Evolutionary conservation across 1,140 invertebrate species (phyloP), one percentile per base, ranked within the genome.

Genomic region (Theocolax elegans): DNA sequence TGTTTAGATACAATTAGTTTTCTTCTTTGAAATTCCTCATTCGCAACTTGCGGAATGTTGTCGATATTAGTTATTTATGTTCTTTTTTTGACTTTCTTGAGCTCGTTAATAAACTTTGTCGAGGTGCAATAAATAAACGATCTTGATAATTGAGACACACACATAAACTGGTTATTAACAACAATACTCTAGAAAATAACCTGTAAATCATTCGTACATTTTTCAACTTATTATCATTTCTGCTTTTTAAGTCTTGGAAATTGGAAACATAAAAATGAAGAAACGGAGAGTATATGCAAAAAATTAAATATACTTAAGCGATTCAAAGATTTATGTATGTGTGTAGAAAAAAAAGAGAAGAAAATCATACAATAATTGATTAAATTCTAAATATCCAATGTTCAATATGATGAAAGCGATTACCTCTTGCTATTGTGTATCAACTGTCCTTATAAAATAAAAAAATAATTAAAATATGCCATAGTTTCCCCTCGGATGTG

Each of bases 181-280:
- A 59, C 12, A 59, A 38, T 56, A 71, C 42, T 71, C 67, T 49
- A n/a, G 66, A 72, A 64, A 42, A 38, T 64, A 72, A 72, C 60
- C 63, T 68, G 49, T 67, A 73, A 75, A 73, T 51, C 67, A 71
- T 72, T 63, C 31, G 42, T 65, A 35, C 62, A 56, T 27, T n/a
- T n/a, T 49, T 60, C 59, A 71, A 46, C 17, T 67, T 75, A 70
- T n/a, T n/a, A n/a, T n/a, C n/a, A n/a, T n/a, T n/a, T n/a, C n/a
- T n/a, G 51, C 53, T 49, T 62, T 40, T 58, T 44, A n/a, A 31
- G n/a, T 72, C 62, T 60, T 72, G 58, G n/a, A 56, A 72, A 31
- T 68, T 71, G 72, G 15, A 58, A 58, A 40, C 10, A 19, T 21
- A 38, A 44, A 54, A 54, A n/a, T 53, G n/a, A 65, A 65, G 49